phyloP scores from a whole-genome alignment of 2,888 invertebrate genomes.

The Pogonocherus hispidulus region DNA sequence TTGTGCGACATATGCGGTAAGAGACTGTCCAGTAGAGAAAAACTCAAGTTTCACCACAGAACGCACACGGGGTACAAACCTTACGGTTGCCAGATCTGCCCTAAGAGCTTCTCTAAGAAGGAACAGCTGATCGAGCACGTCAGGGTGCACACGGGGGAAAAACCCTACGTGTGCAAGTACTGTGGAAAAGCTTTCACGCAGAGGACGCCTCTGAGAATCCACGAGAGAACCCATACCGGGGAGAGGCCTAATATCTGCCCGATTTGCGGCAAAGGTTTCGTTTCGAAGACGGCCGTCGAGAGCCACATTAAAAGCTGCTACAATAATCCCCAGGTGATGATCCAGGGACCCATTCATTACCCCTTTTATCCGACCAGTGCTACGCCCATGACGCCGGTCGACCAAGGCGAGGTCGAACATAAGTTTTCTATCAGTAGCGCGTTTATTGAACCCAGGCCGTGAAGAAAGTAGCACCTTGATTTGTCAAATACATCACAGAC shows the following conservation, averaged over 20 bases:
- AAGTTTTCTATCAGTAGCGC: constrained; percentile 32
- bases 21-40: constrained; percentile 63
- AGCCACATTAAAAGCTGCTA: constrained; percentile 62
- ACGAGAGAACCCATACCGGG: constrained; percentile 75
- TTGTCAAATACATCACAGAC: too few species aligned
- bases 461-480: too few species aligned
- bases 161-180: constrained; percentile 63
- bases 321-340: constrained; percentile 40
- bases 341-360: constrained; percentile 39
- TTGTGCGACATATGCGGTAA: constrained; percentile 66
- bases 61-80: constrained; percentile 70
- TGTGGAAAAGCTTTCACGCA: constrained; percentile 68
- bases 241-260: constrained; percentile 72
- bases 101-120: constrained; percentile 70
- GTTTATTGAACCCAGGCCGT: constrained; percentile 17
- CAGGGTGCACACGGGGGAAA: constrained; percentile 62
- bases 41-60: constrained; percentile 63
- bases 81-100: constrained; percentile 61
- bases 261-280: constrained; percentile 62
- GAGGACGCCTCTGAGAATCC: constrained; percentile 73
- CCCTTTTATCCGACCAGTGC: constrained; percentile 35
- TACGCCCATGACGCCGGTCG: constrained; percentile 42
- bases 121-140: constrained; percentile 66
- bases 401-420: constrained; percentile 41
- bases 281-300: constrained; percentile 63